These are phyloP conservation scores for Parnassius glacialis DNA, from an alignment of 2,888 invertebrate species.

Conservation along the genomic window DNA sequence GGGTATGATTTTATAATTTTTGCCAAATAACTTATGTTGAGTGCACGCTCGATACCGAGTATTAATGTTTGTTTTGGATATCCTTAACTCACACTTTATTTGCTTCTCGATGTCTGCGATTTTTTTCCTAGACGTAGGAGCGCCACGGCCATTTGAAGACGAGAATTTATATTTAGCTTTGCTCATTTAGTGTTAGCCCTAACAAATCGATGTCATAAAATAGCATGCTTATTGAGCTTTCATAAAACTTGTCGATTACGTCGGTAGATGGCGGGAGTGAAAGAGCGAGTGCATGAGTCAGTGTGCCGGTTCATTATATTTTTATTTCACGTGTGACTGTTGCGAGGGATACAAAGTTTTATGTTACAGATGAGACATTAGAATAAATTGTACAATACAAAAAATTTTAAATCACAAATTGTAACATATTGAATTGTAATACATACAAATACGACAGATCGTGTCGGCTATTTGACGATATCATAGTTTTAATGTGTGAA, in stretches of 20 bases:
- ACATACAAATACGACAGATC: constrained; percentile 33
- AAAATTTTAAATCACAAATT: constrained; percentile 35
- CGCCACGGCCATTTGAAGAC: constrained; percentile 34
- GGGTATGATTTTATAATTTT: constrained; percentile 75
- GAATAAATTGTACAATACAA: constrained; percentile 29
- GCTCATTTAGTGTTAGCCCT: constrained; percentile 58
- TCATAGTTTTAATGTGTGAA: constrained; percentile 54
- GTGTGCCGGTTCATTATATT: constrained; percentile 17
- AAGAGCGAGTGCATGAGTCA: constrained; percentile 13
- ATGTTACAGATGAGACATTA: constrained; percentile 23
- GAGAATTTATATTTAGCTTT: constrained; percentile 44
- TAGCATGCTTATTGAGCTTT: constrained; percentile 60
- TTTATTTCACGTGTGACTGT: constrained; percentile 19
- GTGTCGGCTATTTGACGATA: constrained; percentile 37
- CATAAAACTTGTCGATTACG: constrained; percentile 30
- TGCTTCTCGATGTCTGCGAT: constrained; percentile 59
- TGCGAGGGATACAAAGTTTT: constrained; percentile 17
- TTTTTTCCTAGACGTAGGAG: constrained; percentile 43
- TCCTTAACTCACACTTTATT: constrained; percentile 66
- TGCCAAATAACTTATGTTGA: constrained; percentile 70
- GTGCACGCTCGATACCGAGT: constrained; percentile 70
- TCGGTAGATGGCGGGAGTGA: constrained; percentile 13
- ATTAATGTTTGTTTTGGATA: constrained; percentile 52
- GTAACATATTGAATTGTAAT: constrained; percentile 35
- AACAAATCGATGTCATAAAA: constrained; percentile 43